Percentiles rank a stretch among this genome's conserved stretches.
These are phyloP conservation scores for Clostera curtula DNA, from an alignment of 2,888 invertebrate genomes.

Conservation along the genomic window DNA sequence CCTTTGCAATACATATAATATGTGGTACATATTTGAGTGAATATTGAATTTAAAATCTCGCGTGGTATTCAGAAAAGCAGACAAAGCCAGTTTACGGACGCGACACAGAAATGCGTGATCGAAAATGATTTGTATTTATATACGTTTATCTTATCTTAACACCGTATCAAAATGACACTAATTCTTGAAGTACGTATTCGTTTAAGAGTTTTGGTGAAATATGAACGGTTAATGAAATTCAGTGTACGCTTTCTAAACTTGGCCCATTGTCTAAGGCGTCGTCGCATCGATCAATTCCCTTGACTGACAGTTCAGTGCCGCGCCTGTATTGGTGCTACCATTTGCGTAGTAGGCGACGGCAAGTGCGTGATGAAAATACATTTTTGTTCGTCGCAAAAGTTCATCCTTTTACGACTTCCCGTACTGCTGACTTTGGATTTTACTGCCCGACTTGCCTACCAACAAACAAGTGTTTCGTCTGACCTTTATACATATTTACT, in stretches of 20 bases:
- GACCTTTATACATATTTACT: conserved; percentile 1
- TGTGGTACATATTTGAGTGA: too few relatives aligned
- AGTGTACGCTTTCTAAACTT: conserved; percentile 20
- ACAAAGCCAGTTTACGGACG: too few relatives aligned
- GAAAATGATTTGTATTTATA: conserved; percentile 7
- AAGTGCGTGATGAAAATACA: conserved; percentile 30
- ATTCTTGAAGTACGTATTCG: not conserved
- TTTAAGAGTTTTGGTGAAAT: conserved; percentile 8
- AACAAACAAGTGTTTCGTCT: conserved; percentile 3
- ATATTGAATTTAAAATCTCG: too few relatives aligned
- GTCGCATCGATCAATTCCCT: conserved; percentile 36
- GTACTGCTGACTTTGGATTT: conserved; percentile 3
- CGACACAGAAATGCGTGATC: conserved; percentile 1
- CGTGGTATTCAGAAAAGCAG: too few relatives aligned
- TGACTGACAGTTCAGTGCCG: conserved; percentile 34
- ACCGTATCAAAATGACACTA: conserved; percentile 8
- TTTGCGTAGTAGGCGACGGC: conserved; percentile 24
- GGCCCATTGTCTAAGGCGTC: conserved; percentile 25
- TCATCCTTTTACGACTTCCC: conserved; percentile 5
- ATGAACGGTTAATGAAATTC: conserved; percentile 8
- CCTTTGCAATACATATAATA: too few relatives aligned
- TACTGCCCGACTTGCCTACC: conserved; percentile 2
- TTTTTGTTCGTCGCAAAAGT: conserved; percentile 16
- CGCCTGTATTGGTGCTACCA: conserved; percentile 24
- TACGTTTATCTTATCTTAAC: conserved; percentile 19